Conservation (phyloP, 2,888 invertebrate genomes). For the Trichopoda pennipes region DNA sequence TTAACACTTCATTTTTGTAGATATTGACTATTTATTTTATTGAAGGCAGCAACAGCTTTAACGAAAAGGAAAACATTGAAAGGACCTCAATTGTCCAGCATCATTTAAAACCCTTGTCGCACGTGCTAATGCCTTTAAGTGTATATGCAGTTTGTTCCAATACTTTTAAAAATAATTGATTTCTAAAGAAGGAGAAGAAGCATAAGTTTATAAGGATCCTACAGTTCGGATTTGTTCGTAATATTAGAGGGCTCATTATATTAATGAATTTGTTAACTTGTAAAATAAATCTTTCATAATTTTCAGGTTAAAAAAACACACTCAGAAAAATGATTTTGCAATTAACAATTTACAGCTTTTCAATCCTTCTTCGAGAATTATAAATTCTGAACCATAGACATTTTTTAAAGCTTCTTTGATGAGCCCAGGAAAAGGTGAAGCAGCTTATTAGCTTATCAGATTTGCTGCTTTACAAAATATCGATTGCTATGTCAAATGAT, state of each 20-base stretch:
- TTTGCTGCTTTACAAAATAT: no score
- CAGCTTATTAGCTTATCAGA: no score
- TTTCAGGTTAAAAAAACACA: conserved; percentile 18
- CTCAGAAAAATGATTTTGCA: conserved; percentile 2
- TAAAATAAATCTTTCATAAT: conserved; percentile 39
- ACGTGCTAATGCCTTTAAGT: conserved; percentile 54
- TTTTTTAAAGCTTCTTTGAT: no score
- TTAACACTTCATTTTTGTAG: conserved; percentile 59
- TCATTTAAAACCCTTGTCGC: conserved; percentile 6
- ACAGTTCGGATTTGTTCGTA: conserved; percentile 22
- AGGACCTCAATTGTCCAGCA: conserved; percentile 42
- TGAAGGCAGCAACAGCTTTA: conserved; percentile 1
- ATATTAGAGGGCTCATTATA: conserved; percentile 60
- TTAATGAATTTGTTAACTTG: conserved; percentile 60
- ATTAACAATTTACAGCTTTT: no score
- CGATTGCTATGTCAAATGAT: no score
- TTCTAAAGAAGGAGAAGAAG: neutral
- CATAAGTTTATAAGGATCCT: conserved; percentile 51
- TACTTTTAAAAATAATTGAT: neutral
- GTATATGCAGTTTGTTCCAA: neutral
- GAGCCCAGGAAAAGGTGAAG: no score
- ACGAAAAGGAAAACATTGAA: conserved; percentile 3
- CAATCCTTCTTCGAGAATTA: no score
- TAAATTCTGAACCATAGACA: no score
- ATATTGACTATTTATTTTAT: conserved; percentile 48